Evolutionary conservation across 1,140 invertebrate genomes (phyloP), one percentile per base, ranked within the genome.

Genomic region (Ceratina australensis): DNA sequence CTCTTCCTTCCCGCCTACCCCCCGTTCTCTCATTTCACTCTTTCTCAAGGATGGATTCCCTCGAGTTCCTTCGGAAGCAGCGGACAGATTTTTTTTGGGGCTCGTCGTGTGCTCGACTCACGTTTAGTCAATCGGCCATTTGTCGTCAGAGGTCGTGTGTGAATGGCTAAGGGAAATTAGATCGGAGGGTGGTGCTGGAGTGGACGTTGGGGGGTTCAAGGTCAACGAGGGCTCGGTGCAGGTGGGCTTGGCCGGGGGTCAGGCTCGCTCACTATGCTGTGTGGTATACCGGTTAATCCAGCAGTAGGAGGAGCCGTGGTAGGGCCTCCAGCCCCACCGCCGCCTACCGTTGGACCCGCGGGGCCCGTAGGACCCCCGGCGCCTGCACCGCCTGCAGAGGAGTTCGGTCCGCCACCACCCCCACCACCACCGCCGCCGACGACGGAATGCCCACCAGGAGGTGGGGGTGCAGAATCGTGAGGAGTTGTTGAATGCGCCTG

Each of bases 401-500:
- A 91, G 72, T 90, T 91, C 71, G 90, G 89, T 73, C 88, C 87
- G 71, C 87, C 87, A 79, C 85, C 87, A 81, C 86, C 86, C 69
- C 87, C 88, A 81, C 87, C 87, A 67, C 88, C 89, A 82, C 89
- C 90, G 69, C 87, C 90, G 77, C 90, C 90, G 72, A 90, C 91
- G 71, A 90, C 90, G 57, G 91, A 91, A 78, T 92, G 91, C 84
- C 93, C 89, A 90, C 94, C 93, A 89, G 94, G 92, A 90, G 95
- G 94, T 91, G 92, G 89, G 87, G 93, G 91, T 86, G 91, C 91
- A 88, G 94, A 94, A 92, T 96, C 95, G 90, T 95, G 95, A 82
- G 95, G 94, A 83, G 95, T 96, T 87, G 95, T 96, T 85, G 95
- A 95, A 90, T 96, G 95, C 78, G 95, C 95, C 92, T 95, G 95